Conservation (phyloP, 2,888 invertebrate species). For the Amorpha juglandis region DNA sequence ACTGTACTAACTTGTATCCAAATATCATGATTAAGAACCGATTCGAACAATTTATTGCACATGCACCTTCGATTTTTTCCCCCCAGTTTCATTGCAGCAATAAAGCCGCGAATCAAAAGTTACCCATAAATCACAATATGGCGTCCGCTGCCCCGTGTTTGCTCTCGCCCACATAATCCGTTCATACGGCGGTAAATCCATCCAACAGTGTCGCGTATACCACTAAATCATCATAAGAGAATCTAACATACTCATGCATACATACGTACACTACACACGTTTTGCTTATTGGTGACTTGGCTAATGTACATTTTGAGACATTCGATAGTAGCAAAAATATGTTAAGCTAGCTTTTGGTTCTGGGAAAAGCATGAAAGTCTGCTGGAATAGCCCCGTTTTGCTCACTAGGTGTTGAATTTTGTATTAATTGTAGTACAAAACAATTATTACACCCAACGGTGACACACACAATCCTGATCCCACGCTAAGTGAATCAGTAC, state of each 20-base stretch:
- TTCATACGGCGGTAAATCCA: conserved; percentile 83
- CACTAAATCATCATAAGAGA: conserved; percentile 84
- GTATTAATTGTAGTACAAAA: no score
- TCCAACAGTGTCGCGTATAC: conserved; percentile 76
- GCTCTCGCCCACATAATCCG: conserved; percentile 84
- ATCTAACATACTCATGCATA: conserved; percentile 63
- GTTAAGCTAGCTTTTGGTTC: no score
- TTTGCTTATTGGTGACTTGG: conserved; percentile 42
- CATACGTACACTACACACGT: conserved; percentile 54
- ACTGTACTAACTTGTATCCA: no score
- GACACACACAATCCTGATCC: no score
- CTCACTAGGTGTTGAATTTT: no score
- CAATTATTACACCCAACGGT: no score
- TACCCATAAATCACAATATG: conserved; percentile 79
- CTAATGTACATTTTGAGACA: background rate
- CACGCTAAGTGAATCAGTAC: no score
- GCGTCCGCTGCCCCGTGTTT: conserved; percentile 82
- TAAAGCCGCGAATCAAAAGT: conserved; percentile 83
- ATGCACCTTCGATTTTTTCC: conserved; percentile 52
- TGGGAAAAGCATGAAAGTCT: no score
- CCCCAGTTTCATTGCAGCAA: conserved; percentile 63
- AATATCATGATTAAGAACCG: background rate
- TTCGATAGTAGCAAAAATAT: conserved; percentile 35
- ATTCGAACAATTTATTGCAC: conserved; percentile 3
- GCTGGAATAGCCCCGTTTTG: no score